Conservation (phyloP, 2,797 vertebrate genomes). For the Artibeus lituratus region DNA sequence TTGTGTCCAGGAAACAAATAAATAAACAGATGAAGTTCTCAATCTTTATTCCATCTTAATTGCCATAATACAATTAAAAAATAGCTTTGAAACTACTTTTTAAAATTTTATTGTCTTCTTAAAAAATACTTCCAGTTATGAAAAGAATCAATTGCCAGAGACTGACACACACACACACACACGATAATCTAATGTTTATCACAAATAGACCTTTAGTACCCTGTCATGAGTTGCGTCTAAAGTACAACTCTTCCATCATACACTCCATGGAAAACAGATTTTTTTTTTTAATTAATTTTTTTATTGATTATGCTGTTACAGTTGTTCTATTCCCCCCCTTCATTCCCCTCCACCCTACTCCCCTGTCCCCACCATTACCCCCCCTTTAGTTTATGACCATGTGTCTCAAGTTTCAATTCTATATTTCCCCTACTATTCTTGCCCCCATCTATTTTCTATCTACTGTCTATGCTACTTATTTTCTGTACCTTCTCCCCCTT, state of each 20-base stretch:
- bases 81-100: background rate
- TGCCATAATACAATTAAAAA: background rate
- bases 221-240: background rate
- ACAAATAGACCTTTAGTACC: background rate
- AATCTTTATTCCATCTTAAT: background rate
- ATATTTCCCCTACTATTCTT: no score
- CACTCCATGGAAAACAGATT: background rate
- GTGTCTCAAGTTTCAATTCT: no score
- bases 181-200: background rate
- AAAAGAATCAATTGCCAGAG: background rate
- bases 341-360: no score
- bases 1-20: conserved; percentile 4
- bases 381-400: no score
- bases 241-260: background rate
- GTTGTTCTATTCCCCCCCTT: no score
- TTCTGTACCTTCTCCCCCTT: no score
- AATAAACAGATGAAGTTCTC: background rate
- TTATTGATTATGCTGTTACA: no score
- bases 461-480: no score
- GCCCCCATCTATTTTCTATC: no score
- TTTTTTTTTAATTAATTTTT: no score
- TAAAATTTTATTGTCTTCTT: background rate
- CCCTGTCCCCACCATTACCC: no score
- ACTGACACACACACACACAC: background rate
- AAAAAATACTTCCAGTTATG: conserved; percentile 14